These are phyloP conservation scores for Neopelma chrysocephalum DNA, from an alignment of 2,797 vertebrate species.

Conservation along the genomic window DNA sequence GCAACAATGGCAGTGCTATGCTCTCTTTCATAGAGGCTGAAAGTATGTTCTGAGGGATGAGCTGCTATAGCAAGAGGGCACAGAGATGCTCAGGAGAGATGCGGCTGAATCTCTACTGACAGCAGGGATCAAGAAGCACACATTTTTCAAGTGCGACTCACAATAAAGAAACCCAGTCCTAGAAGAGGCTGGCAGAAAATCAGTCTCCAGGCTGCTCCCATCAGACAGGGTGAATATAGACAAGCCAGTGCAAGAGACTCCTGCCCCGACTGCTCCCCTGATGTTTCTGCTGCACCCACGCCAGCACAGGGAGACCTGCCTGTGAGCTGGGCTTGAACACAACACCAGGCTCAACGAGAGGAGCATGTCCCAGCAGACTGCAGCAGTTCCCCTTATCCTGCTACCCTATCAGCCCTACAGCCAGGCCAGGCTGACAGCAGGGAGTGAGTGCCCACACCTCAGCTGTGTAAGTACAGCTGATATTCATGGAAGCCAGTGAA, in stretches of 20 bases:
- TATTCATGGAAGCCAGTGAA: not conserved
- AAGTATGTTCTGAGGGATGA: not conserved
- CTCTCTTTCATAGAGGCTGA: not conserved
- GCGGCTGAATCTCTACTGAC: not conserved
- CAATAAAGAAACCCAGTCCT: not conserved
- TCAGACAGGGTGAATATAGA: not conserved
- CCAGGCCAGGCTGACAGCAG: not conserved
- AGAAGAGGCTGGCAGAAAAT: not conserved
- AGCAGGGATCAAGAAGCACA: not conserved
- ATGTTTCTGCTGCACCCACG: not conserved
- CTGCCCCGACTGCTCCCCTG: not conserved
- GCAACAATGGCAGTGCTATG: not conserved
- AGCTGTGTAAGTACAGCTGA: not conserved
- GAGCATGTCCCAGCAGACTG: not conserved
- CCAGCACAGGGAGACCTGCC: not conserved
- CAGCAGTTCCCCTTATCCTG: not conserved
- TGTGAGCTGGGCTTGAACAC: not conserved
- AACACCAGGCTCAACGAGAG: not conserved
- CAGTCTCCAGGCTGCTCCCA: not conserved
- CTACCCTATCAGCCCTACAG: not conserved
- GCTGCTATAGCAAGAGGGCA: not conserved
- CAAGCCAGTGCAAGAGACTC: not conserved
- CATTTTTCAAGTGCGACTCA: not conserved
- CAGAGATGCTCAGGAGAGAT: not conserved
- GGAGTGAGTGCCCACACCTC: not conserved